Percentiles rank a stretch among this genome's conserved stretches.
Evolutionary conservation across 2,888 invertebrate species (phyloP).

Genomic region (Mimas tiliae): DNA sequence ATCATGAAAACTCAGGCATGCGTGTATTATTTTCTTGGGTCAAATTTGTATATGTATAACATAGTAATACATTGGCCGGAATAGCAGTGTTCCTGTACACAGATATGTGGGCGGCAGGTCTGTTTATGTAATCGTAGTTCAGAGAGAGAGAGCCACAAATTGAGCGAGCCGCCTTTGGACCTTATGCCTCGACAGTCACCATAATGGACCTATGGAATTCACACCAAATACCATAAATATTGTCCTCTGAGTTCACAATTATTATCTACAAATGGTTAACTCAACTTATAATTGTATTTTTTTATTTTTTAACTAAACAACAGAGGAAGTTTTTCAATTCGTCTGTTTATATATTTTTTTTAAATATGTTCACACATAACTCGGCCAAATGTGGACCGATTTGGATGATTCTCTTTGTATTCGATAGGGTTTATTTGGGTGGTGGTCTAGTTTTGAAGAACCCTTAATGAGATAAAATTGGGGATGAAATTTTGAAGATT

Average conservation of each 20-base stretch:
- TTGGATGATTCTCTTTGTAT: too few relatives aligned
- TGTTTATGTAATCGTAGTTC: constrained; percentile 46
- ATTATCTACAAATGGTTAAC: not conserved
- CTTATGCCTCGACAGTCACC: constrained; percentile 43
- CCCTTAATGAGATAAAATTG: too few relatives aligned
- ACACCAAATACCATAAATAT: constrained; percentile 39
- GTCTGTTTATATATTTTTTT: too few relatives aligned
- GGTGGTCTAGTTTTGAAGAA: too few relatives aligned
- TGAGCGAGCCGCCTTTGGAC: constrained; percentile 44
- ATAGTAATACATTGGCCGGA: constrained; percentile 29
- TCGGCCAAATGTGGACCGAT: too few relatives aligned
- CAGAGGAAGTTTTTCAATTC: too few relatives aligned
- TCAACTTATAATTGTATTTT: not conserved
- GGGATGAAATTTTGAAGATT: too few relatives aligned
- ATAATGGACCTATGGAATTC: constrained; percentile 46
- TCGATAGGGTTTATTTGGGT: too few relatives aligned
- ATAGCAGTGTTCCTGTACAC: not conserved
- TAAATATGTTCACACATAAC: too few relatives aligned
- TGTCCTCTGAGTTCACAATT: constrained; percentile 39
- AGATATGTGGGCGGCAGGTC: constrained; percentile 31
- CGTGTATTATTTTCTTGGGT: not conserved
- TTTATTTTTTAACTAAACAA: not conserved
- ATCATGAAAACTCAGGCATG: constrained; percentile 6
- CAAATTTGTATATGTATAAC: not conserved
- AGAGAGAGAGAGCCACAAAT: constrained; percentile 41